phyloP scores from a whole-genome alignment of 2,113 vertebrate species.

The Mobula birostris region DNA sequence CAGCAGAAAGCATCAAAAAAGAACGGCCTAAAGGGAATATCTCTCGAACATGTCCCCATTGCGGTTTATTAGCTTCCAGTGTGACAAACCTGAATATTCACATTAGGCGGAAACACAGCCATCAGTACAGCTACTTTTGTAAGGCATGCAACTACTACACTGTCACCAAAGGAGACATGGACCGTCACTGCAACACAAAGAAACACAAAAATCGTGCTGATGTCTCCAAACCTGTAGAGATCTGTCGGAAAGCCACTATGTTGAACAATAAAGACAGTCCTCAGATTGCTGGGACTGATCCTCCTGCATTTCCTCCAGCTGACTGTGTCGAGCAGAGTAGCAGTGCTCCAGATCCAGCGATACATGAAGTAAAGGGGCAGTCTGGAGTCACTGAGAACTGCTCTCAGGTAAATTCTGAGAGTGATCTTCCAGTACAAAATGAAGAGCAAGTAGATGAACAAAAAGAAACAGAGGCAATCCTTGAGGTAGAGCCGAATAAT shows the following conservation, averaged over 20 bases:
- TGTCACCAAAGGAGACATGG: conserved; percentile 98
- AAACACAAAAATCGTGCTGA: conserved; percentile 81
- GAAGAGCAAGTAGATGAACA: conserved; percentile 41
- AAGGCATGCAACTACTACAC: conserved; percentile 90
- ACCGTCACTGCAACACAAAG: conserved; percentile 91
- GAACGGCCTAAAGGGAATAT: conserved; percentile 68
- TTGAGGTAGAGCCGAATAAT: conserved; percentile 42
- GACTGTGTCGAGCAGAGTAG: conserved; percentile 41
- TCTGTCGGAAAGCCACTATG: conserved; percentile 44
- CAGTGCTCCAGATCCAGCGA: conserved; percentile 41
- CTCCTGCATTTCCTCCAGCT: conserved; percentile 28
- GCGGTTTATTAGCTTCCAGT: conserved; percentile 86
- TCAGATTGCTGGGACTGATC: conserved; percentile 44
- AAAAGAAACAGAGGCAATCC: conserved; percentile 39
- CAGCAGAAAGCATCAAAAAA: conserved; percentile 53
- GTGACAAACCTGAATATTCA: conserved; percentile 90
- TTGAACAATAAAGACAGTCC: conserved; percentile 51
- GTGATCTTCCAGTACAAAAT: conserved; percentile 41
- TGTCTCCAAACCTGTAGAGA: conserved; percentile 49
- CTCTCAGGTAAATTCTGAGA: conserved; percentile 43
- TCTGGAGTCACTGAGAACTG: conserved; percentile 41
- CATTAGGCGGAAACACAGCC: conserved; percentile 89
- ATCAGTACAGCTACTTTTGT: conserved; percentile 87
- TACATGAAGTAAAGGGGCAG: conserved; percentile 43
- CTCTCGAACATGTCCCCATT: conserved; percentile 76